These are phyloP conservation scores for Alca torda DNA, from an alignment of 2,797 vertebrate genomes.

Conservation along the genomic window DNA sequence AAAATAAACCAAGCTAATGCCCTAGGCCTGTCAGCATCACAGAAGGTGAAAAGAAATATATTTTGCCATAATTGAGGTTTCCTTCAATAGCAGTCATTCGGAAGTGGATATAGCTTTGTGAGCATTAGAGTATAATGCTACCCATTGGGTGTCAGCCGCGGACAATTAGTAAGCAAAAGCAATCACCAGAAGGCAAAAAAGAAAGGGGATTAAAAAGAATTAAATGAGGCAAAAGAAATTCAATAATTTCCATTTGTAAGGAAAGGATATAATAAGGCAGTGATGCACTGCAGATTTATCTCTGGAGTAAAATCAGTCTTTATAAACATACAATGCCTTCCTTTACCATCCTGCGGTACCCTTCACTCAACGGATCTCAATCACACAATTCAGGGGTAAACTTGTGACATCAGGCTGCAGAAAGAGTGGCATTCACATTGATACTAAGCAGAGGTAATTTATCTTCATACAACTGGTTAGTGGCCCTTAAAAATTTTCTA, in stretches of 20 bases:
- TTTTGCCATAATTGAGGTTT: background rate
- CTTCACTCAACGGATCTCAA: background rate
- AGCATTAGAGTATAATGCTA: background rate
- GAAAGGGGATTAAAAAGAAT: conserved; percentile 49
- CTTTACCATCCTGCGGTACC: background rate
- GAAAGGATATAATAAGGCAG: conserved; percentile 42
- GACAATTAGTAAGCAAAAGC: conserved; percentile 49
- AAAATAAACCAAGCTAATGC: background rate
- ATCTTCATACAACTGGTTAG: background rate
- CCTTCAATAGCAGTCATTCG: background rate
- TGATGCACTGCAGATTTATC: conserved; percentile 48
- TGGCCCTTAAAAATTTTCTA: background rate
- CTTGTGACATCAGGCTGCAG: background rate
- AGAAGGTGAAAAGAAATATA: background rate
- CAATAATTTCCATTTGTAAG: conserved; percentile 69
- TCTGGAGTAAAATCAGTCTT: conserved; percentile 35
- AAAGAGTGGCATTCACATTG: background rate
- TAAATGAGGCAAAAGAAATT: conserved; percentile 68
- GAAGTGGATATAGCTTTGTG: background rate
- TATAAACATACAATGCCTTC: conserved; percentile 8
- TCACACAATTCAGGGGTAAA: conserved; percentile 3
- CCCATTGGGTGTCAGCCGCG: conserved; percentile 36
- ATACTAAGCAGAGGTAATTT: conserved; percentile 10
- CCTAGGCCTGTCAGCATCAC: background rate
- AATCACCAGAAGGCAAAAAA: conserved; percentile 15